Conservation (phyloP, 2,113 vertebrate species). For the Thunnus maccoyii region DNA sequence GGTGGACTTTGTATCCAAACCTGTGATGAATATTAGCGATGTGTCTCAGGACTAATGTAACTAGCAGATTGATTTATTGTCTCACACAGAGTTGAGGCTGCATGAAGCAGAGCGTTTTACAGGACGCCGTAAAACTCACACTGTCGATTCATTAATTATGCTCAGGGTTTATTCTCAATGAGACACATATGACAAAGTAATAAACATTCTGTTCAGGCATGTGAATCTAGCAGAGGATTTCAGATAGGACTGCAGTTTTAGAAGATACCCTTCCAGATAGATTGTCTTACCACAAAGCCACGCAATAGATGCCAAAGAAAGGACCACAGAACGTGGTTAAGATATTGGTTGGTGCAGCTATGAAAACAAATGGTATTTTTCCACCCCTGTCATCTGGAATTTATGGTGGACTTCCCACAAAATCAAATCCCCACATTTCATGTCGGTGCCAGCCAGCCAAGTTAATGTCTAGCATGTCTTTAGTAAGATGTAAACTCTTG, state of each 20-base stretch:
- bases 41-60: constrained; percentile 43
- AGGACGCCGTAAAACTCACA: constrained; percentile 28
- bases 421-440: constrained; percentile 54
- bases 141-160: constrained; percentile 15
- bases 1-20: constrained; percentile 50
- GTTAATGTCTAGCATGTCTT: constrained; percentile 68
- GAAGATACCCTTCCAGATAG: neutral
- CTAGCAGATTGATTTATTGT: constrained; percentile 52
- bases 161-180: neutral
- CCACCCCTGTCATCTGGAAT: constrained; percentile 52
- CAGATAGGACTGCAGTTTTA: neutral
- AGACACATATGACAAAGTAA: constrained; percentile 9
- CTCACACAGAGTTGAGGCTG: constrained; percentile 22
- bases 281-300: neutral
- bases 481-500: constrained; percentile 71
- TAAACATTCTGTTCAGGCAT: neutral
- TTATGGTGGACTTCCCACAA: constrained; percentile 49
- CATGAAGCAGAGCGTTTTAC: constrained; percentile 39
- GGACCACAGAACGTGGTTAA: constrained; percentile 28
- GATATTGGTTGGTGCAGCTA: constrained; percentile 27
- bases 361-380: constrained; percentile 65
- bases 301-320: constrained; percentile 6
- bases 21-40: constrained; percentile 61
- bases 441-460: constrained; percentile 53
- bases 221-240: constrained; percentile 2